Conservation (phyloP, 2,888 invertebrate genomes). For the Caenorhabditis imperialis region DNA sequence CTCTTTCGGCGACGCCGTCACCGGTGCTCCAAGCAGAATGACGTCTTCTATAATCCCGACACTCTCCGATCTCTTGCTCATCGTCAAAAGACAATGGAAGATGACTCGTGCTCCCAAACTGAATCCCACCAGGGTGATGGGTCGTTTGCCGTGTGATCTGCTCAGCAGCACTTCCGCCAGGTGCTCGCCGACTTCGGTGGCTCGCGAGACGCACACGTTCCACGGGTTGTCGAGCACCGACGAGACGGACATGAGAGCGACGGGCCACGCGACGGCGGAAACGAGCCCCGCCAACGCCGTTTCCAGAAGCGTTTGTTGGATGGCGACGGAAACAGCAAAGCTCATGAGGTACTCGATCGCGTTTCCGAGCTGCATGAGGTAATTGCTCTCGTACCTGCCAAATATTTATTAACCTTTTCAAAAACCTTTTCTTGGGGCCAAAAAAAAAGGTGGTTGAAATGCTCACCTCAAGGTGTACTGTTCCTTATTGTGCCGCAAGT, state of each 20-base stretch:
- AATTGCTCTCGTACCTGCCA: conserved; percentile 59
- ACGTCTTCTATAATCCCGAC: conserved; percentile 84
- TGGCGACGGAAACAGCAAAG: conserved; percentile 81
- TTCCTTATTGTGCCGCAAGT: conserved; percentile 82
- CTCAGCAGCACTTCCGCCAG: conserved; percentile 83
- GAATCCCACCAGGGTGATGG: conserved; percentile 83
- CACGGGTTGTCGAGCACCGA: conserved; percentile 84
- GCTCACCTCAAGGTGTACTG: conserved; percentile 83
- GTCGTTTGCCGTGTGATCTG: conserved; percentile 83
- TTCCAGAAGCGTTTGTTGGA: conserved; percentile 83
- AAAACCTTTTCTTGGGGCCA: neutral
- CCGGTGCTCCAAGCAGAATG: conserved; percentile 83
- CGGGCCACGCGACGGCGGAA: conserved; percentile 84
- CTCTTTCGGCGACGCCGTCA: conserved; percentile 81
- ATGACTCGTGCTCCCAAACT: conserved; percentile 84
- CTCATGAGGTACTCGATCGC: conserved; percentile 83
- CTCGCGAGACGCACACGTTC: conserved; percentile 83
- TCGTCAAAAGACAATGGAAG: conserved; percentile 83
- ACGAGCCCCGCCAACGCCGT: conserved; percentile 83
- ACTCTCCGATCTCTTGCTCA: conserved; percentile 78
- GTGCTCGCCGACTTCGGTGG: conserved; percentile 82
- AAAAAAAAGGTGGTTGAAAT: neutral
- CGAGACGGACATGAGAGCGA: conserved; percentile 82
- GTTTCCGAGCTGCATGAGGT: conserved; percentile 73
- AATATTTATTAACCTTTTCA: neutral